Base-by-base conservation (phyloP, 2,888 invertebrate genomes). In the Leptopilina syphax region DNA sequence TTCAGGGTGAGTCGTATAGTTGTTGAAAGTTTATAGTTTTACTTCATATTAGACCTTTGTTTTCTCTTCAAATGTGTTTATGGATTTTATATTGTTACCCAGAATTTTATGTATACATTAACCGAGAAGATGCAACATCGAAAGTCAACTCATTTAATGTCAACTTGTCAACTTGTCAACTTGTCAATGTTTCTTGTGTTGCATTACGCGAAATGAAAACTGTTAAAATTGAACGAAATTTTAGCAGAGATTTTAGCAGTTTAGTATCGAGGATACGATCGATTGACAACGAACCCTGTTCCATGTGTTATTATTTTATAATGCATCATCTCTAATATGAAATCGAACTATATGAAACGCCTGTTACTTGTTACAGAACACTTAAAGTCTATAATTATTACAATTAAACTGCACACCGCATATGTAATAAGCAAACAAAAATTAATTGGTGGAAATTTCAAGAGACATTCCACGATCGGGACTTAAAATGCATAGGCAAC, bases 381-480 rank as follows among this genome's bases (percentile, higher is more conserved):
- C 85, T 87, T 88, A 85, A 88, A 88, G 87, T 90, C 85, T 89
- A 89, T 88, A 83, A 86, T 87, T 57, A 87, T 86, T 87, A 86
- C 83, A 83, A 85, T 87, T 81, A 85, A 84, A 84, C 86, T 87
- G 86, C 86, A 87, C 87, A 85, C 84, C 87, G 89, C 86, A 84
- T 86, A 85, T 86, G 83, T 87, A 88, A 88, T 87, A 88, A 44
- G 44, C 8, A 44, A 88, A 89, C 87, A 34, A 73, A 73, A 73
- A 63, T n/a, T 34, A 87, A 88, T 82, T 86, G 87, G 90, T 90
- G 91, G 91, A 91, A 90, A 89, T 90, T 86, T 88, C 84, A 84
- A 85, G 85, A 88, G 90, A 91, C 91, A 91, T 92, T 92, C 91
- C 91, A 91, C 91, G 89, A 90, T 90, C 87, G 91, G 89, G 90